Evolutionary conservation across 2,888 invertebrate genomes (phyloP), one percentile per base, ranked within the genome.

Genomic region (Vesta saturnalis): DNA sequence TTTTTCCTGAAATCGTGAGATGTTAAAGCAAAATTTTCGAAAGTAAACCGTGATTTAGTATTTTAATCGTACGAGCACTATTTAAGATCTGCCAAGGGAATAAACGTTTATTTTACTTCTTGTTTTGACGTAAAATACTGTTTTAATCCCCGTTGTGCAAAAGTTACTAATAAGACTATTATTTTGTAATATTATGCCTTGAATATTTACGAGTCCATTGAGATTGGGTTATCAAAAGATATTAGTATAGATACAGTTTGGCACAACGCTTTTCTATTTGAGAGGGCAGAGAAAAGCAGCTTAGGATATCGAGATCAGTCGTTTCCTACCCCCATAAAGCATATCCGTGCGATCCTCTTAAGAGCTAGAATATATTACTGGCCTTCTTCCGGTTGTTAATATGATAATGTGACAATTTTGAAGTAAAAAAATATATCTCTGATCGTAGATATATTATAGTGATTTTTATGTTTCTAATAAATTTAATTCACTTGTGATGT

Each of bases 321-420:
- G 56, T 56, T 65, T 65, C 65, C 65, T 65, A 21, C 18, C 39
- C 46, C 65, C 43, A 65, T 65, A 65, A 65, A 65, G 60, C 47
- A 65, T 65, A 65, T 65, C 65, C 59, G 59, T 52, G 60, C 21
- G 59, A 65, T 65, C 60, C 64, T 64, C 64, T 64, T 64, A 63
- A 63, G 56, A 46, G 55, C 64, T 16, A 39, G 58, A 64, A 64
- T 64, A 64, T 64, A 57, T 35, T 49, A 58, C 58, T 23, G 23
- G 30, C 46, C 62, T 63, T n/a, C n/a, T n/a, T 63, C 62, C 62
- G 55, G 62, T 63, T 63, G 62, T 63, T 63, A 56, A 63, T 63
- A 63, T 46, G 56, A 63, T 63, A 63, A 63, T 63, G 56, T 46
- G 52, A 8, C 21, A n/a, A 19, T 19, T 52, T 18, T 52, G 19